phyloP scores from a whole-genome alignment of 1,140 invertebrate genomes.

The Heterodera schachtii region DNA sequence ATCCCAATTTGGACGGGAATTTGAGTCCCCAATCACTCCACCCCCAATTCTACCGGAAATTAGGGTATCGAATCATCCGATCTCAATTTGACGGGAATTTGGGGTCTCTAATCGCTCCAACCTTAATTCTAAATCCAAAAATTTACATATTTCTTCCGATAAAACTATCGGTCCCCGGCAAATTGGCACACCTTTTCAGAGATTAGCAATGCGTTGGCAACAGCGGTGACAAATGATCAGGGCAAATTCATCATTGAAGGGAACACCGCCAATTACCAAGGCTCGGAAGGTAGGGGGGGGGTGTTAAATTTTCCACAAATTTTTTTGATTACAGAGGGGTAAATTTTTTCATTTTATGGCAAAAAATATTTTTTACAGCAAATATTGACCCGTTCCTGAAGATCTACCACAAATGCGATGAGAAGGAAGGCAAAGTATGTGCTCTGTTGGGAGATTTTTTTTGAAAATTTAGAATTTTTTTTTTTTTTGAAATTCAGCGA shows the following conservation, averaged over 20 bases:
- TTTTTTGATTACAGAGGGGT: too few relatives aligned
- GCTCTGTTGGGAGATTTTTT: neutral
- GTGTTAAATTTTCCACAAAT: too few relatives aligned
- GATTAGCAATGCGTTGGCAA: conserved; percentile 33
- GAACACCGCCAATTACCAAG: conserved; percentile 35
- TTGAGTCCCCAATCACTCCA: too few relatives aligned
- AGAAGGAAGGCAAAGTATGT: conserved; percentile 35
- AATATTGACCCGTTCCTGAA: conserved; percentile 40
- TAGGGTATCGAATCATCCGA: too few relatives aligned
- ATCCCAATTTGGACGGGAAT: too few relatives aligned
- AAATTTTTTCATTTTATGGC: too few relatives aligned
- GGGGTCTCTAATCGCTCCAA: too few relatives aligned
- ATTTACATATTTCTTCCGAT: neutral
- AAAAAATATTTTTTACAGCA: too few relatives aligned
- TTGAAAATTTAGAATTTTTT: neutral
- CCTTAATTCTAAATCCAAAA: too few relatives aligned
- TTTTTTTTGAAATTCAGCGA: too few relatives aligned
- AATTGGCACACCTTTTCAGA: conserved; percentile 19
- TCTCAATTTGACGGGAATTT: too few relatives aligned
- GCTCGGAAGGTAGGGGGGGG: conserved; percentile 28
- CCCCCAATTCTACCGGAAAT: too few relatives aligned
- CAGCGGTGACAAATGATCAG: conserved; percentile 32
- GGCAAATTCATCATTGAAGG: conserved; percentile 35
- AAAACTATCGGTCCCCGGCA: neutral
- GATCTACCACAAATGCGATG: conserved; percentile 46